Conservation (phyloP, 2,888 invertebrate species). For the Lasius platythorax region DNA sequence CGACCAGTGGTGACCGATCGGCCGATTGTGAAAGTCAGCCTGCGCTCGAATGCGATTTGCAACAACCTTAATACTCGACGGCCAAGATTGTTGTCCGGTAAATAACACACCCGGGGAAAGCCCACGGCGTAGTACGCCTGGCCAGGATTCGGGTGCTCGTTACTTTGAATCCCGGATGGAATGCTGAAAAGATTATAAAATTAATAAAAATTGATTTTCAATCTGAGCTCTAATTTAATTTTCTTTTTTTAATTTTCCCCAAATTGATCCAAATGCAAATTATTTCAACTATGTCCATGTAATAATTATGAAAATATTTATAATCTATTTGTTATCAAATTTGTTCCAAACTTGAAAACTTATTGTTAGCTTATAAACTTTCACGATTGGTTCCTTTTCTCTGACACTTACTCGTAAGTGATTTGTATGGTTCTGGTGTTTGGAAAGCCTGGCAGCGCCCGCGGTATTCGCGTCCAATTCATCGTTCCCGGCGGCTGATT, state of each 20-base stretch:
- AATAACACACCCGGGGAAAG: slow-evolving; percentile 93
- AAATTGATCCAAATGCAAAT: not conserved
- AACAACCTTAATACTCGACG: slow-evolving; percentile 91
- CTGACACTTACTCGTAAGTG: slow-evolving; percentile 90
- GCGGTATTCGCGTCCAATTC: slow-evolving; percentile 92
- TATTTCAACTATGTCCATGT: not conserved
- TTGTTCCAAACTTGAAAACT: not conserved
- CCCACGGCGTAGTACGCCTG: slow-evolving; percentile 96
- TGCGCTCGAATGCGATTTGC: slow-evolving; percentile 93
- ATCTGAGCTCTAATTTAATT: not conserved
- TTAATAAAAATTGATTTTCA: not conserved
- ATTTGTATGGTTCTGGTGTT: slow-evolving; percentile 93
- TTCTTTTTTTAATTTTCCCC: not conserved
- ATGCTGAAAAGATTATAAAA: slow-evolving; percentile 88
- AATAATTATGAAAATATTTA: not conserved
- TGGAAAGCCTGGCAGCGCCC: slow-evolving; percentile 90
- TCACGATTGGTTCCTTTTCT: not conserved
- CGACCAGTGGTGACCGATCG: slow-evolving; percentile 96
- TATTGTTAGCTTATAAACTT: not conserved
- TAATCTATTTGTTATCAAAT: no score
- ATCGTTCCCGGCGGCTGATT: slow-evolving; percentile 94
- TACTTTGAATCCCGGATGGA: slow-evolving; percentile 93
- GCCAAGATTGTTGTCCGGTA: slow-evolving; percentile 94
- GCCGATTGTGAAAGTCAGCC: slow-evolving; percentile 94
- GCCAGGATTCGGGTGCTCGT: slow-evolving; percentile 93